These are phyloP conservation scores for Chaetura pelagica DNA, from an alignment of 2,113 vertebrate species.

Conservation along the genomic window DNA sequence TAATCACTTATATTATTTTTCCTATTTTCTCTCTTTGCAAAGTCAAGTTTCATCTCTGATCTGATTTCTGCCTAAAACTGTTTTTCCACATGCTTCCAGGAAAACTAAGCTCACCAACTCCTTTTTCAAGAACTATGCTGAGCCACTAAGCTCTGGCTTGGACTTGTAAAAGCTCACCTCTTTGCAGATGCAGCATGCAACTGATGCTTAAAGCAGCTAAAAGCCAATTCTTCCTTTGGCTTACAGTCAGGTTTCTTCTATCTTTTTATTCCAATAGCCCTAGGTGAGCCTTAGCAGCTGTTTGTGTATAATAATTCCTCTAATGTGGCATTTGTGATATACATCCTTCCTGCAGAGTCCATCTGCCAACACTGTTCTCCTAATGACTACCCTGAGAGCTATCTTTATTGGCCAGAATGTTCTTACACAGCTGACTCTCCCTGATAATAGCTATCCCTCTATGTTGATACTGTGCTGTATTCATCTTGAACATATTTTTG, in stretches of 20 bases:
- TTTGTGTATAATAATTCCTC: background rate
- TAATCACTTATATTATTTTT: background rate
- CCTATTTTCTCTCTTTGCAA: background rate
- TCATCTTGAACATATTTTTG: background rate
- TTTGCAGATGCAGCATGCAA: background rate
- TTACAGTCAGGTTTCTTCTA: background rate
- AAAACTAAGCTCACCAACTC: background rate
- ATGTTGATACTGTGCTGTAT: background rate
- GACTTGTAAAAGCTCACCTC: background rate
- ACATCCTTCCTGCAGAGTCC: background rate
- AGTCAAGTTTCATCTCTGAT: background rate
- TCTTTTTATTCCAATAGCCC: background rate
- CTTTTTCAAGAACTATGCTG: background rate
- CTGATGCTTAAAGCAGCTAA: background rate
- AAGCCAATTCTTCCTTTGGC: background rate
- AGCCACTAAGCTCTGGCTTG: background rate
- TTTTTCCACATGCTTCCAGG: background rate
- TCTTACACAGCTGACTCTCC: background rate
- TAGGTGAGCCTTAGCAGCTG: background rate
- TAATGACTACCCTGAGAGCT: background rate
- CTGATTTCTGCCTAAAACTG: background rate
- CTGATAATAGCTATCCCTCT: background rate
- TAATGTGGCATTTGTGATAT: background rate
- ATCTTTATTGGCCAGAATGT: background rate
- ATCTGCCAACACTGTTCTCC: background rate